These are phyloP conservation scores for Chiloscyllium plagiosum DNA, from an alignment of 2,113 vertebrate genomes.

Conservation along the genomic window DNA sequence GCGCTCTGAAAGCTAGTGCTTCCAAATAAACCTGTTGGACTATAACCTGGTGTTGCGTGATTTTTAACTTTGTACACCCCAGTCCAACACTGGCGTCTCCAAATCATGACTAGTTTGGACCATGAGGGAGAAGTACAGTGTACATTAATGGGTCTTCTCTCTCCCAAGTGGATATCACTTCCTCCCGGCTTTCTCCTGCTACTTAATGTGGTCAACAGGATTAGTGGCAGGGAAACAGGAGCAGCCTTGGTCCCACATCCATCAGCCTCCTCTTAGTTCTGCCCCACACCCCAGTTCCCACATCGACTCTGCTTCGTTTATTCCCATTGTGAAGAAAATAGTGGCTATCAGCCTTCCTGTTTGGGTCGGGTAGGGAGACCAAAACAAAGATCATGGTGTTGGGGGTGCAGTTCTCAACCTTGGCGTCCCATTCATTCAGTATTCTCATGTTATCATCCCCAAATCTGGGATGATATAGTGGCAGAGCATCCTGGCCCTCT, in stretches of 20 bases:
- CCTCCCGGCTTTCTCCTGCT: background rate
- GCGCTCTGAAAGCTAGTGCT: too few relatives aligned
- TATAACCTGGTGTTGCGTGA: too few relatives aligned
- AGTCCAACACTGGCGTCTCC: too few relatives aligned
- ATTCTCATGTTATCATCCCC: background rate
- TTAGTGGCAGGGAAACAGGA: background rate
- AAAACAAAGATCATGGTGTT: background rate
- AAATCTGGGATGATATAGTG: background rate
- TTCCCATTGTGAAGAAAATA: background rate
- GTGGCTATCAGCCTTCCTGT: background rate
- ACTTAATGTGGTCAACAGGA: background rate
- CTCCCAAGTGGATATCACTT: background rate
- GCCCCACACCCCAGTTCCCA: background rate
- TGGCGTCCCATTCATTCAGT: background rate
- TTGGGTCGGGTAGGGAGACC: background rate
- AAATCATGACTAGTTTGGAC: background rate
- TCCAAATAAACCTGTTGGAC: too few relatives aligned
- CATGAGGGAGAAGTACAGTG: background rate
- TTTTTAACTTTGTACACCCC: too few relatives aligned
- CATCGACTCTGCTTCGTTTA: background rate
- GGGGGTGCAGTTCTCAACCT: background rate
- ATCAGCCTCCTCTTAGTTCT: background rate
- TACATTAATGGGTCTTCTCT: background rate
- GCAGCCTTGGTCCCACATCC: background rate
- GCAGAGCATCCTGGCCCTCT: background rate